Base-by-base conservation (phyloP, 1,140 invertebrate genomes). In the Cardiocondyla obscurior region DNA sequence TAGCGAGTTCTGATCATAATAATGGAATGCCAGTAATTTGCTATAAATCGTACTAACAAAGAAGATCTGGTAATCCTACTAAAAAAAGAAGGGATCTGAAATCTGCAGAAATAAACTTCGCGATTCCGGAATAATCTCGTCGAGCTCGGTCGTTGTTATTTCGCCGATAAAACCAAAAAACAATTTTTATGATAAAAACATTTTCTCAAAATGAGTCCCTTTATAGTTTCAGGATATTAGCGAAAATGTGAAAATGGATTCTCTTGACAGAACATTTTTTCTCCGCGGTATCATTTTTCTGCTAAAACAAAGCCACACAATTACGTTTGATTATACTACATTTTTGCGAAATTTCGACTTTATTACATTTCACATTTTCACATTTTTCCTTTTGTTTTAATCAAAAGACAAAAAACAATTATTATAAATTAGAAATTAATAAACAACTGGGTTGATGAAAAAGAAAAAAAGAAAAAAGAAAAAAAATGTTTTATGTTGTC, bases 1-100 rank as follows among this genome's bases (percentile, higher is more conserved):
- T 3, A 33, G 25, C 39, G 22, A 42, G 22, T 51, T 65, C 25
- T 69, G 25, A 55, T 67, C 22, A 42, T 22, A 28, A 33, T 76
- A 49, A 62, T 16, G 30, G 28, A 79, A 69, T 42, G 49, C 3
- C 22, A 19, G 14, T 42, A 79, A 69, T 55, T 67, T 22, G 22
- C 25, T 67, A 8, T 39, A 22, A 77, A 79, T 67, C 16, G 10
- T 5, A 22, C 14, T 16, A 28, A 4, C 2, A 36, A 22, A 28
- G 5, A n/a, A 39, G n/a, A 39, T 62, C 39, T 3, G 33, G 58
- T 22, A 62, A 62, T 7, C 2, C 19, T 3, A 12, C n/a, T n/a
- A n/a, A 33, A 8, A 62, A n/a, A 8, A 46, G n/a, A n/a, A n/a
- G n/a, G n/a, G n/a, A 30, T 46, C 16, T 14, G 10, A 30, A 62